These are phyloP conservation scores for Trogon melanurus DNA, from an alignment of 2,113 vertebrate genomes.

Conservation along the genomic window DNA sequence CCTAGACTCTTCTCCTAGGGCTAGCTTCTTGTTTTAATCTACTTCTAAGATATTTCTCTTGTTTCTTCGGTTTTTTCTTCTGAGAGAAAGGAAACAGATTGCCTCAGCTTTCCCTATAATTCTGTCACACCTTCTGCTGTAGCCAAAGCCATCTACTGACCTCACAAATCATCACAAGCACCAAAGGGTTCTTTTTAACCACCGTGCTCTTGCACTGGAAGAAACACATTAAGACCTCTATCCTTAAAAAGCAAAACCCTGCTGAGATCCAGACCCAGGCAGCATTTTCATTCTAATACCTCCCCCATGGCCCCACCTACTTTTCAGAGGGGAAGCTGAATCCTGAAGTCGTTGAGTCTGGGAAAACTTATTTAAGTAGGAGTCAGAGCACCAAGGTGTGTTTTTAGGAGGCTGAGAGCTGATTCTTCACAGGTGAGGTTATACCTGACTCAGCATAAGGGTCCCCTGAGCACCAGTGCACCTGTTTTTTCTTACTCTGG, in stretches of 20 bases:
- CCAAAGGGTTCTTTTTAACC: constrained; percentile 1
- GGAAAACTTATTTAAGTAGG: not conserved
- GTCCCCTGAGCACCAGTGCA: not conserved
- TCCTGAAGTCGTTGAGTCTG: not conserved
- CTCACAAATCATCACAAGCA: not conserved
- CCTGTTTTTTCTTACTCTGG: not conserved
- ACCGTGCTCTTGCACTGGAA: not conserved
- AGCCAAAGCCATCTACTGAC: not conserved
- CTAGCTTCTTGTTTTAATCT: not conserved
- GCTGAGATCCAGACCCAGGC: not conserved
- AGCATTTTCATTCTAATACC: not conserved
- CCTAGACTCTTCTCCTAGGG: not conserved
- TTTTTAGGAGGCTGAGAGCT: not conserved
- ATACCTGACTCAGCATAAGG: not conserved
- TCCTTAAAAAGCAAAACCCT: not conserved
- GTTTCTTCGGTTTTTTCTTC: not conserved
- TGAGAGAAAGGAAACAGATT: not conserved
- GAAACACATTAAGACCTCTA: not conserved
- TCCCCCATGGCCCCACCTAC: not conserved
- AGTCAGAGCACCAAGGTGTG: not conserved
- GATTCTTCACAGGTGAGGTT: not conserved
- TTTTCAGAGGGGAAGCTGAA: not conserved
- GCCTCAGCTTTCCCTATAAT: not conserved
- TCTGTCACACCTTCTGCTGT: not conserved
- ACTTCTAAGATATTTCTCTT: not conserved